Evolutionary conservation across 2,888 invertebrate genomes (phyloP), one percentile per base, ranked within the genome.

Genomic region (Sarcophaga carnaria): DNA sequence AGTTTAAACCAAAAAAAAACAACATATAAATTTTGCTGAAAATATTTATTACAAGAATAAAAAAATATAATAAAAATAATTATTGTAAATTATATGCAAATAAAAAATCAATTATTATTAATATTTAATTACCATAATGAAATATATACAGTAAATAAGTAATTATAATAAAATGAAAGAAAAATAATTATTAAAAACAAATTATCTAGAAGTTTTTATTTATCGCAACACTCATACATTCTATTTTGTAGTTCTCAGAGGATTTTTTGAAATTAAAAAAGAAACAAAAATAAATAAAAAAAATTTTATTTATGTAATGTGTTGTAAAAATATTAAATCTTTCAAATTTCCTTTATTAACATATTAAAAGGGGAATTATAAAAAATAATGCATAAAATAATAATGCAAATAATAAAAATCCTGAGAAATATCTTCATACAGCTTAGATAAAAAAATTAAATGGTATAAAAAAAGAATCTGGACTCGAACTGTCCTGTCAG

Each of bases 71-170:
- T 14, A 70, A 72, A 77, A 84, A 84, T 75, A 80, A 67, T 81
- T 81, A 81, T 81, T 87, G 87, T 87, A 87, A 87, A 84, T 86
- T 86, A 80, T 83, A 83, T 77, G 86, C 83, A 86, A 83, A 80
- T 72, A 80, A 82, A 82, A 66, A 67, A 79, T 75, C 66, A 80
- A 77, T 83, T 76, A 86, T 85, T 82, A 80, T 80, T 83, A 80
- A 77, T 86, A 86, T 86, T 78, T 78, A 82, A 86, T 80, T 86
- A 83, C 45, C 83, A 77, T 37, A 37, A 37, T 80, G 69, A 81
- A 80, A 78, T 84, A 86, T 74, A 83, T 84, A 86, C 64, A 86
- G 72, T 60, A 74, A 45, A 71, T 66, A 80, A 74, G 49, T 69
- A 80, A 84, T 78, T 78, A 83, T 72, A 83, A 80, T 76, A 74